These are phyloP conservation scores for Benitochromis conjunctus DNA, from an alignment of 2,113 vertebrate genomes.

Conservation along the genomic window DNA sequence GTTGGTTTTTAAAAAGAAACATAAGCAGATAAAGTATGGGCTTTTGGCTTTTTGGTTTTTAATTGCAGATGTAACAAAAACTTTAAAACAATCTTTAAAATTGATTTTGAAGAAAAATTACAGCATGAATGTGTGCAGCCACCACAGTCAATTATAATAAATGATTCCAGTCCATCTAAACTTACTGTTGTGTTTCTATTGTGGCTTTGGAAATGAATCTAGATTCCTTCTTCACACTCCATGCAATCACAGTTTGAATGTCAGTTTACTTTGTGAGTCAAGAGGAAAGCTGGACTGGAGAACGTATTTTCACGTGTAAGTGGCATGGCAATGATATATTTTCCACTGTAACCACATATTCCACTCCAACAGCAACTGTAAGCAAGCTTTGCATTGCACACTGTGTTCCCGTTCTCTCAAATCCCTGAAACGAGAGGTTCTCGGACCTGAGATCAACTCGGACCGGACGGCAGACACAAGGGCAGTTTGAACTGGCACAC, in stretches of 20 bases:
- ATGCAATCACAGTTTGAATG: not conserved
- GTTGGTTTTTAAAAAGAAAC: no score
- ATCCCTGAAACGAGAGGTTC: not conserved
- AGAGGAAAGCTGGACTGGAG: slow-evolving; percentile 12
- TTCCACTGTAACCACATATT: slow-evolving; percentile 23
- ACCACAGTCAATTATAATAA: not conserved
- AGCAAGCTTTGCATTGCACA: slow-evolving; percentile 10
- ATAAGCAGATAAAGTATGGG: no score
- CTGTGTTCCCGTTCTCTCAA: not conserved
- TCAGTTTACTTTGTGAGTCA: slow-evolving; percentile 11
- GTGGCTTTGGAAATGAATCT: not conserved
- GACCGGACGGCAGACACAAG: not conserved
- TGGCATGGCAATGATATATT: not conserved
- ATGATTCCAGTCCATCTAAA: not conserved
- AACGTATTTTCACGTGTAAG: slow-evolving; percentile 17
- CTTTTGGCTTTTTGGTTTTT: no score
- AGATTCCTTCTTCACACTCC: not conserved
- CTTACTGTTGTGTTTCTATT: not conserved
- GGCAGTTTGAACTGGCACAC: not conserved
- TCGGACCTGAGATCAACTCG: not conserved
- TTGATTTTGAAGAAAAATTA: not conserved
- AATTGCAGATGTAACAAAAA: not conserved
- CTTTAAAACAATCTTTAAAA: no score
- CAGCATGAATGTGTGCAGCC: not conserved
- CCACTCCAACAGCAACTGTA: not conserved